Conservation (phyloP, 2,888 invertebrate species). For the Pharmacophagus antenor region DNA sequence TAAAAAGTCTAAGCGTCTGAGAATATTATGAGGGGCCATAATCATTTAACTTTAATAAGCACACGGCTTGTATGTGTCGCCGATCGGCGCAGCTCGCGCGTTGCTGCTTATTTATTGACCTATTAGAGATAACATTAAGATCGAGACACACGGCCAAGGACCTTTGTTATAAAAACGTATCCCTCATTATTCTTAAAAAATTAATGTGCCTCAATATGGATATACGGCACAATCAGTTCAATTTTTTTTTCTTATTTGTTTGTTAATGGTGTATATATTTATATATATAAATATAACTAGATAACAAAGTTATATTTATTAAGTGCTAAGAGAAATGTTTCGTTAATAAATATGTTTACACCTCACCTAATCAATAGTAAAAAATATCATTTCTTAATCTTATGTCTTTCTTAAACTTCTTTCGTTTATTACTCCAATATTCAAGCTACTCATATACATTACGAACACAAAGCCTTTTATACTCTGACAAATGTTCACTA, state of each 20-base stretch:
- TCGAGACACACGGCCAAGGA: conserved; percentile 81
- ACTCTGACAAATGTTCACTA: conserved; percentile 57
- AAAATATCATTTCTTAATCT: no score
- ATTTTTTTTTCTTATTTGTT: background rate
- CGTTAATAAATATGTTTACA: no score
- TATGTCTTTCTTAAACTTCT: no score
- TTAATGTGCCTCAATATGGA: conserved; percentile 57
- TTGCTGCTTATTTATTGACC: conserved; percentile 79
- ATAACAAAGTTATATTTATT: no score
- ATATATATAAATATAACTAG: no score
- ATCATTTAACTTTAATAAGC: conserved; percentile 75
- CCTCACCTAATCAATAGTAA: no score
- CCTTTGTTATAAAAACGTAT: conserved; percentile 81
- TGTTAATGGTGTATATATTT: background rate
- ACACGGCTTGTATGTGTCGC: conserved; percentile 72
- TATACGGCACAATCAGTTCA: conserved; percentile 24
- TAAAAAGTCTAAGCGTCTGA: conserved; percentile 31
- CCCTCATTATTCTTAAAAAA: conserved; percentile 79
- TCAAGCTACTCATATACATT: no score
- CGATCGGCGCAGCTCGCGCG: conserved; percentile 79
- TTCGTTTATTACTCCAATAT: no score
- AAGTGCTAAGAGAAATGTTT: no score
- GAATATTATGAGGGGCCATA: conserved; percentile 66
- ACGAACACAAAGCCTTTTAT: conserved; percentile 36
- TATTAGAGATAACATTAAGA: conserved; percentile 81